Percentiles rank a stretch among this genome's conserved stretches.
Conservation (phyloP, 2,888 invertebrate genomes). For the Harmothoe impar region DNA sequence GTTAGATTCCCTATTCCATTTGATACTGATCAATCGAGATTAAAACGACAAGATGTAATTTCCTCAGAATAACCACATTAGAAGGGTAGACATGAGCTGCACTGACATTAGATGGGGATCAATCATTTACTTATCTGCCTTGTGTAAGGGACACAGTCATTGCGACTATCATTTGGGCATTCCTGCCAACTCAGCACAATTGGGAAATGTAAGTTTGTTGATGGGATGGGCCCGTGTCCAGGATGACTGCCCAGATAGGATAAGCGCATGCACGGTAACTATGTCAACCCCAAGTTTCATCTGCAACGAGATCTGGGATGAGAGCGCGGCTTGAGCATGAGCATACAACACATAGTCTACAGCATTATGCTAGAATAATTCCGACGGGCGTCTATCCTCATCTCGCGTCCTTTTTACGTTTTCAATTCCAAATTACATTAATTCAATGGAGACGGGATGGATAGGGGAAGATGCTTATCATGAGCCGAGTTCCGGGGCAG, state of each 20-base stretch:
- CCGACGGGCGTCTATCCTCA: not conserved
- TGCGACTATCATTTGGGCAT: not conserved
- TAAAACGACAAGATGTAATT: slow-evolving; percentile 22
- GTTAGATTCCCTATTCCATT: not conserved
- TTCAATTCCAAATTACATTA: slow-evolving; percentile 47
- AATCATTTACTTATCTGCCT: not conserved
- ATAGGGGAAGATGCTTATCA: slow-evolving; percentile 32
- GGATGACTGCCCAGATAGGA: not conserved
- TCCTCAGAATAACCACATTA: not conserved
- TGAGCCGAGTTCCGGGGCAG: not conserved
- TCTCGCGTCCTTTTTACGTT: slow-evolving; percentile 8
- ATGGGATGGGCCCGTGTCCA: not conserved
- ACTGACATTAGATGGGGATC: not conserved
- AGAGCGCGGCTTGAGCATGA: not conserved
- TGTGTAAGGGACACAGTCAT: not conserved
- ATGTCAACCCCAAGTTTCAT: not conserved
- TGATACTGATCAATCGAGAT: slow-evolving; percentile 11
- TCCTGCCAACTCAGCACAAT: not conserved
- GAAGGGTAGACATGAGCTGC: not conserved
- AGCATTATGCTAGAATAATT: not conserved
- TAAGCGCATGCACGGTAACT: not conserved
- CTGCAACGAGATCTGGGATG: not conserved
- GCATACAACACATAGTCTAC: not conserved
- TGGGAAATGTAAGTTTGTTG: slow-evolving; percentile 22
- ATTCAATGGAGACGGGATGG: slow-evolving; percentile 29